phyloP scores from a whole-genome alignment of 2,888 invertebrate genomes.

The Junonia oenone region DNA sequence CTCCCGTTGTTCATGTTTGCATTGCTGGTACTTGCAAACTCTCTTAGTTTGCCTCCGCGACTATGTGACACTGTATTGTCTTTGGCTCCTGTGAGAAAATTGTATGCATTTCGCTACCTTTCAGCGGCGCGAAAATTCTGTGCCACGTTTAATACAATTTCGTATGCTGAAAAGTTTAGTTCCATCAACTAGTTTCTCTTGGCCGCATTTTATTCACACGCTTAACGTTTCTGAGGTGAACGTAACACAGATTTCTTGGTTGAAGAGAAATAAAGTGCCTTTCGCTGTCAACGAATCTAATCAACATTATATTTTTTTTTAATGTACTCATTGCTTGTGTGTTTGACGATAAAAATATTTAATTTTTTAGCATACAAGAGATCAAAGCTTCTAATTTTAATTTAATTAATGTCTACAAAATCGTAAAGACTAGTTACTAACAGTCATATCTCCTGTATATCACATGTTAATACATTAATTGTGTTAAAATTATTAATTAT shows the following conservation, averaged over 20 bases:
- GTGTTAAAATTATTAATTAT: too few species aligned
- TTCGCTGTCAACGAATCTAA: not conserved
- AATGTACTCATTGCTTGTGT: not conserved
- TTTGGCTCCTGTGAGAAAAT: conserved; percentile 59
- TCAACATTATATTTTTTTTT: not conserved
- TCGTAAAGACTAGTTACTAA: too few species aligned
- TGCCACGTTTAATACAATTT: conserved; percentile 22
- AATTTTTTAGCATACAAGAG: not conserved
- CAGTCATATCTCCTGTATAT: too few species aligned
- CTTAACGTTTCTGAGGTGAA: not conserved
- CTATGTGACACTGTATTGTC: conserved; percentile 66
- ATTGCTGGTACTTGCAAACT: conserved; percentile 66
- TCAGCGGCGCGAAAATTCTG: conserved; percentile 19
- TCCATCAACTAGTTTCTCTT: conserved; percentile 18
- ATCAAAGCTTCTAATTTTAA: too few species aligned
- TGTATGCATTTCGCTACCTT: conserved; percentile 50
- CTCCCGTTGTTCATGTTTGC: conserved; percentile 60
- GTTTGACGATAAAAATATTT: too few species aligned
- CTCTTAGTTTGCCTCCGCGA: conserved; percentile 64
- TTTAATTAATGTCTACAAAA: too few species aligned
- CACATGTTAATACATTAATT: too few species aligned
- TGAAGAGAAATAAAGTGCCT: not conserved
- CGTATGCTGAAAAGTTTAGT: conserved; percentile 23
- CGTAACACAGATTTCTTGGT: not conserved
- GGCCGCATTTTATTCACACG: conserved; percentile 11